phyloP scores from a whole-genome alignment of 2,888 invertebrate species.

The Lasioglossum zephyrum region DNA sequence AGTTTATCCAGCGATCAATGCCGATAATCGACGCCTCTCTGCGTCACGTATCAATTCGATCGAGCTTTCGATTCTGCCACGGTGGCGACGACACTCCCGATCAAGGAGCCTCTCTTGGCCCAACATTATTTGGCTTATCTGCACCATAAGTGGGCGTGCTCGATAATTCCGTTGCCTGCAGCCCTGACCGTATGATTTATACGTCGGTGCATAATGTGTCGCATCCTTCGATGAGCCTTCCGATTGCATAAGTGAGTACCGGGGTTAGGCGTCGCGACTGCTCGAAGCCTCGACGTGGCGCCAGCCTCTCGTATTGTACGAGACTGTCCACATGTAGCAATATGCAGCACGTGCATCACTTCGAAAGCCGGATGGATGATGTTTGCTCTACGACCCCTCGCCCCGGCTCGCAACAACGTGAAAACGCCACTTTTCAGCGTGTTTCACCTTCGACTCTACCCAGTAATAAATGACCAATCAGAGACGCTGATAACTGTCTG shows the following conservation, averaged over 20 bases:
- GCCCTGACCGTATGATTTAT: slow-evolving; percentile 58
- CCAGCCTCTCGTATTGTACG: slow-evolving; percentile 50
- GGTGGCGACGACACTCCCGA: background rate
- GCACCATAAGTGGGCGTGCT: slow-evolving; percentile 54
- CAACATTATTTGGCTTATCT: slow-evolving; percentile 46
- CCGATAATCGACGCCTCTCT: background rate
- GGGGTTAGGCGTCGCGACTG: slow-evolving; percentile 62
- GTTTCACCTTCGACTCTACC: background rate
- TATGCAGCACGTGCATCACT: background rate
- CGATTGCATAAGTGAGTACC: slow-evolving; percentile 68
- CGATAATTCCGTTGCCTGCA: slow-evolving; percentile 57
- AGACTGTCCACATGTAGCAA: slow-evolving; percentile 34
- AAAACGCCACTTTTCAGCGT: background rate
- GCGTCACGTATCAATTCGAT: background rate
- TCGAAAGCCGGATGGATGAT: slow-evolving; percentile 17
- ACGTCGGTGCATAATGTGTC: slow-evolving; percentile 59
- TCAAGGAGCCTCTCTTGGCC: slow-evolving; percentile 30
- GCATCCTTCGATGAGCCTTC: slow-evolving; percentile 66
- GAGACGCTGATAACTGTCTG: slow-evolving; percentile 4
- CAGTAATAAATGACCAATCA: slow-evolving; percentile 1
- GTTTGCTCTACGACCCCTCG: slow-evolving; percentile 27
- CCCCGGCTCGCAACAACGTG: slow-evolving; percentile 11
- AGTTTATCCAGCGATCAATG: background rate
- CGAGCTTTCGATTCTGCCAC: background rate
- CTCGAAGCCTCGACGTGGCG: slow-evolving; percentile 61